Evolutionary conservation across 2,888 invertebrate species (phyloP).

Genomic region (Baronia brevicornis): DNA sequence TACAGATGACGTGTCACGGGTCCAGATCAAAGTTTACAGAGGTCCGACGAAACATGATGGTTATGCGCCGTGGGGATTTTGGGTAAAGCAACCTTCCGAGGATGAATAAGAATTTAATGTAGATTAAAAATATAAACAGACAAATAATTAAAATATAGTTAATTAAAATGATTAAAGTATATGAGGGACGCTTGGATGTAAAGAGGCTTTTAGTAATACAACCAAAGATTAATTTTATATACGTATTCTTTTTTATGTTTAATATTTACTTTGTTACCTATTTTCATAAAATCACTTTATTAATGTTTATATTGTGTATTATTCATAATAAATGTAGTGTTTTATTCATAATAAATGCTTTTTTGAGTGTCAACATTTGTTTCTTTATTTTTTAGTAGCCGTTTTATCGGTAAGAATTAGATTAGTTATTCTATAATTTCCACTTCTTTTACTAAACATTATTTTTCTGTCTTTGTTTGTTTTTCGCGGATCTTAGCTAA

Average conservation of each 20-base stretch:
- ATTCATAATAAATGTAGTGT: too few species aligned
- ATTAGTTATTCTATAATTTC: too few species aligned
- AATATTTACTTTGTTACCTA: not conserved
- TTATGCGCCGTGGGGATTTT: slow-evolving; percentile 83
- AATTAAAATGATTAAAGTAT: not conserved
- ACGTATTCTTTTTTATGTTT: slow-evolving; percentile 5
- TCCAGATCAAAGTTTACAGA: slow-evolving; percentile 84
- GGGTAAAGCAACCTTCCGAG: slow-evolving; percentile 82
- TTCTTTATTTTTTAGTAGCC: too few species aligned
- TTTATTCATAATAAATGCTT: too few species aligned
- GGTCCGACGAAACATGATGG: slow-evolving; percentile 79
- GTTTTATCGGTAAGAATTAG: too few species aligned
- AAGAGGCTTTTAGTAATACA: slow-evolving; percentile 12
- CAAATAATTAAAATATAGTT: not conserved
- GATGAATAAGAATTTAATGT: slow-evolving; percentile 42
- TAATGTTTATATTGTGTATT: slow-evolving; percentile 2
- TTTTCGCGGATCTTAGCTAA: too few species aligned
- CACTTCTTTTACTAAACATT: too few species aligned
- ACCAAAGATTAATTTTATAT: slow-evolving; percentile 16
- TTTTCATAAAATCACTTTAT: not conserved
- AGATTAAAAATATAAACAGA: slow-evolving; percentile 2
- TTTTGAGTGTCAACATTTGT: too few species aligned
- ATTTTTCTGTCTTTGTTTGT: too few species aligned
- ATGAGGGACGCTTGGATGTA: slow-evolving; percentile 5
- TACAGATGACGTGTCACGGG: slow-evolving; percentile 75